Conservation (phyloP, 2,888 invertebrate genomes). For the Furcula furcula region DNA sequence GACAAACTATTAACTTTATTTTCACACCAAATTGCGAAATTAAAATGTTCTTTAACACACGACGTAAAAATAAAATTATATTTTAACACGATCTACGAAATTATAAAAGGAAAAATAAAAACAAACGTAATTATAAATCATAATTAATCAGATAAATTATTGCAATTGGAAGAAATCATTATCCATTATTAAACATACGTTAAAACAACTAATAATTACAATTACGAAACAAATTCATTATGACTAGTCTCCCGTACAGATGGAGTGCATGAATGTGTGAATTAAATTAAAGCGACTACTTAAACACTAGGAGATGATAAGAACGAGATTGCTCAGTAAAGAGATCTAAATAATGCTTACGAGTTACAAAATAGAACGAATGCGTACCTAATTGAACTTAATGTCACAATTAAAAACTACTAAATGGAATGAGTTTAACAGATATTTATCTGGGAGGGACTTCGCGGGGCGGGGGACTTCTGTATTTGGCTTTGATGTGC, state of each 20-base stretch:
- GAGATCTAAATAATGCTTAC: slow-evolving; percentile 64
- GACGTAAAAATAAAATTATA: slow-evolving; percentile 22
- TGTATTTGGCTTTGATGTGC: slow-evolving; percentile 88
- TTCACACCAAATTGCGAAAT: slow-evolving; percentile 26
- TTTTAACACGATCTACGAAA: slow-evolving; percentile 10
- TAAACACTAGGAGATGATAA: slow-evolving; percentile 39
- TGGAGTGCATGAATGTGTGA: slow-evolving; percentile 44
- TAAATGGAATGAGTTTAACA: slow-evolving; percentile 52
- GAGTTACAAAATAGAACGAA: slow-evolving; percentile 15
- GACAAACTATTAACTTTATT: slow-evolving; percentile 30
- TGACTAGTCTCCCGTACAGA: slow-evolving; percentile 60
- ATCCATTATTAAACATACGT: slow-evolving; percentile 27
- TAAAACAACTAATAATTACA: slow-evolving; percentile 20
- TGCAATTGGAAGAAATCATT: slow-evolving; percentile 39
- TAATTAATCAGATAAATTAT: slow-evolving; percentile 36
- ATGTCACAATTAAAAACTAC: slow-evolving; percentile 52
- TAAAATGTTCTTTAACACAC: slow-evolving; percentile 22
- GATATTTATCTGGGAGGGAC: slow-evolving; percentile 79
- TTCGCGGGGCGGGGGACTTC: slow-evolving; percentile 84
- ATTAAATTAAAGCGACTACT: slow-evolving; percentile 41
- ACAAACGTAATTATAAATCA: slow-evolving; percentile 25
- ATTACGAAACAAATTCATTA: slow-evolving; percentile 39
- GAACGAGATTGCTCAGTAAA: slow-evolving; percentile 54
- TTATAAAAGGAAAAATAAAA: slow-evolving; percentile 19
- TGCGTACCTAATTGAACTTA: slow-evolving; percentile 35